Evolutionary conservation across 2,797 vertebrate species (phyloP), one percentile per base, ranked within the genome.

Genomic region (Rousettus madagascariensis): DNA sequence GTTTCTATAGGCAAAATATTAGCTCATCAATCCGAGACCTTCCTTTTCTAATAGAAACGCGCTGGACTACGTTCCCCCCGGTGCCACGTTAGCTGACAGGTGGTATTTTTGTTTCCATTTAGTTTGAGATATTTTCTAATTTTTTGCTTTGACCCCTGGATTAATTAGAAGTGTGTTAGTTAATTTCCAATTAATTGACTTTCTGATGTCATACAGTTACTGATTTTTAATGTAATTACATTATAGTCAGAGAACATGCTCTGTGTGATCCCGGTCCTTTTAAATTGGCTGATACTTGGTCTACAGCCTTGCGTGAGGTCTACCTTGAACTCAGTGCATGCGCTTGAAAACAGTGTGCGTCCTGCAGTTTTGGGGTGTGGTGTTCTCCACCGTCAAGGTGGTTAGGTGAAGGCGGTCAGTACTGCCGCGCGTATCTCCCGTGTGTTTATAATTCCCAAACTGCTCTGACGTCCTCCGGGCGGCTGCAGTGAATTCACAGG

Each of bases 281-380:
- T 24, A 24, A 22, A 26, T 36, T 75, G 28, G 55, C 15, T 28
- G 36, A 66, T 22, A 59, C 30, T 79, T 20, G 8, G 8, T 55
- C 6, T 28, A 30, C 7, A 11, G 46, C 49, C 46, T 6, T 2
- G 28, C 2, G 1, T 33, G 10, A 3, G 22, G 16, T 55, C 1
- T 6, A 0, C 28, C 46, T 84, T 65, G 20, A 53, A 41, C 33
- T 28, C 7, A 28, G 26, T 38, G 7, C 9, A 1, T 8, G 22
- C 59, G 1, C 33, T 74, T 15, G 69, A 11, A 22, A 20, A 65
- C 46, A 12, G n/a, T 2, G 1, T 53, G 10, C 43, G 1, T 41
- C 51, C 36, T 28, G 16, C 22, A 7, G 24, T 24, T n/a, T 46
- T 43, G 26, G 6, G 30, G 46, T 16, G 5, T 0, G 9, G 33